phyloP scores from a whole-genome alignment of 37 sponge, comb jelly and placozoan species.

The Haliclona indistincta region DNA sequence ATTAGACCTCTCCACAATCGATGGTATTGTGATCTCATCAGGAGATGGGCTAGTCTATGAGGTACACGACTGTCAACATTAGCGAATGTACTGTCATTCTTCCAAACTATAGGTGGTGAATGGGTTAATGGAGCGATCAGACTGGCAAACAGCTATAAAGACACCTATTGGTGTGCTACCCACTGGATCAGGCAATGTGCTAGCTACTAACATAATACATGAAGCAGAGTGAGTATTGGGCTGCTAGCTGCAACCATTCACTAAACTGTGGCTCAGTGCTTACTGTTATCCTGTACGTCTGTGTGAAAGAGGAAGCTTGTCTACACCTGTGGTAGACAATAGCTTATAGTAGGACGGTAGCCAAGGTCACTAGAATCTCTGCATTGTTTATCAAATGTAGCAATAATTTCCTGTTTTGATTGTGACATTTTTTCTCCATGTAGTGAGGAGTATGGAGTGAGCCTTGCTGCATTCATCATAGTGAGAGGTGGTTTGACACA shows the following conservation, averaged over 20 bases:
- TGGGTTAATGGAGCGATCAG: slow-evolving; percentile 86
- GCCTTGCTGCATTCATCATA: slow-evolving; percentile 77
- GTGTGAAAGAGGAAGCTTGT: no score
- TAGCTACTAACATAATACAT: slow-evolving; percentile 66
- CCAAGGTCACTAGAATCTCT: background rate
- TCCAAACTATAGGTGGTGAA: slow-evolving; percentile 70
- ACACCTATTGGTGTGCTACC: slow-evolving; percentile 88
- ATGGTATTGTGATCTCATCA: slow-evolving; percentile 80
- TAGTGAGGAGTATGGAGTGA: slow-evolving; percentile 78
- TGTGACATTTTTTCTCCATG: background rate
- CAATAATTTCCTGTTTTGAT: no score
- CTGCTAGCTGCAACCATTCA: no score
- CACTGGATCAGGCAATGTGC: slow-evolving; percentile 90
- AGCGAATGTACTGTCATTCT: background rate
- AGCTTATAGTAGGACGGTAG: background rate
- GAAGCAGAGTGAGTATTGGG: slow-evolving; percentile 58
- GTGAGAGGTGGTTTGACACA: slow-evolving; percentile 64
- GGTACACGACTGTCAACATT: no score
- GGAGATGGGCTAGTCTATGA: slow-evolving; percentile 94
- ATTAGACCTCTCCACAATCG: slow-evolving; percentile 65
- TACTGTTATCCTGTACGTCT: no score
- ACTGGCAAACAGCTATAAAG: slow-evolving; percentile 80
- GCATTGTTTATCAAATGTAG: background rate
- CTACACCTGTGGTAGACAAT: no score
- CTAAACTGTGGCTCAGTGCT: no score